Evolutionary conservation across 2,113 vertebrate genomes (phyloP), one percentile per base, ranked within the genome.

Genomic region (Morone saxatilis): DNA sequence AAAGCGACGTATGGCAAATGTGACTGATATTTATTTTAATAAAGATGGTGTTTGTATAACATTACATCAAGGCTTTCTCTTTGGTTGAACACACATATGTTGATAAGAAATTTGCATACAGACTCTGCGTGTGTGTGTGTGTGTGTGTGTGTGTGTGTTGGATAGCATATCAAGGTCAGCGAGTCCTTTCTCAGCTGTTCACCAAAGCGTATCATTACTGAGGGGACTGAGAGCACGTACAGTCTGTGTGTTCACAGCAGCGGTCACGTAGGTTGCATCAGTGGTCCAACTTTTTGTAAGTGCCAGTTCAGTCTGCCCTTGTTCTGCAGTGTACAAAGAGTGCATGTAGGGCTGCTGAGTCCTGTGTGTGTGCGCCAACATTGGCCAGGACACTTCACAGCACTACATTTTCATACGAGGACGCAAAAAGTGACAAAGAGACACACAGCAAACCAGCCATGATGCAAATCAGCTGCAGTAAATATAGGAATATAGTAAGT

Each of bases 221-320:
- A 25, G 62, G 4, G 74, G 87, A 74, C 85, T 40, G 71, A 16
- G 75, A 86, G 92, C 94, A 94, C 93, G 93, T 94, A 94, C 80
- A 54, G 70, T 76, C 76, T 85, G 75, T 82, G 89, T 83, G 76
- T 87, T 82, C 88, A 84, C 91, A 81, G 85, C 57, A 60, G 25
- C 16, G 6, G 88, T 92, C 94, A 94, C 93, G 94, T 94, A 94
- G 79, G 85, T 86, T 60, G 86, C 86, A 78, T 74, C 61, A 65
- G 59, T 60, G 82, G 56, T 92, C 92, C 91, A 93, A 89, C 71
- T 93, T 86, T 82, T 25, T 13, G 19, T 38, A 50, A 63, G 66
- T 82, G 86, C 89, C 85, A 83, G 82, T 17, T 88, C 84, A 68
- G 38, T 20, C 78, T 86, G 89, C 43, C 84, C 86, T 84, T 31